Evolutionary conservation across 2,113 vertebrate species (phyloP), one percentile per base, ranked within the genome.

Genomic region (Gasterosteus aculeatus): DNA sequence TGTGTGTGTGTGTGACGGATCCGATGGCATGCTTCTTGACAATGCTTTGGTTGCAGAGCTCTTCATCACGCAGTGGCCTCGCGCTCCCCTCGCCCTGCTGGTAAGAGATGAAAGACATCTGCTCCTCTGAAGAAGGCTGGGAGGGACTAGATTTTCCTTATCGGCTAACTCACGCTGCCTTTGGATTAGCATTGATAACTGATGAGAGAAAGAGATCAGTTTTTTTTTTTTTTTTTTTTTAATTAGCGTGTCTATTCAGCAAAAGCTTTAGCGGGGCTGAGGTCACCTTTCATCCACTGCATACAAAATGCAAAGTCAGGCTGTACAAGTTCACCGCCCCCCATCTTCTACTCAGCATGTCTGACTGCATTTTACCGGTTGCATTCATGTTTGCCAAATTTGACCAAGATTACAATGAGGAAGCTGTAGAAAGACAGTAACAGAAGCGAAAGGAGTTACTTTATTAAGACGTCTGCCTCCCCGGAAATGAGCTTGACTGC

Each of bases 31-130:
- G 18, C 65, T 15, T 51, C 22, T 68, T 77, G 22, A 4, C 44
- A 0, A 1, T 18, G 44, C 49, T 68, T 62, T 31, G 33, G 19
- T 49, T 72, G 14, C 58, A 61, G 51, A 68, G 19, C 16, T 70
- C 65, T 57, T 84, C 67, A 70, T 76, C 53, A 62, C 72, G 68
- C 51, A 10, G 64, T 44, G 63, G 72, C 83, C 74, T 88, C 62
- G 31, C 22, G 1, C 31, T 44, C 42, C 12, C 15, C n/a, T 71
- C 51, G 62, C 72, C 47, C 69, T 10, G n/a, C 60, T 58, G 75
- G 77, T 70, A 74, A 76, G 47, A 72, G 80, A 89, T 76, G 77
- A 88, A 85, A 85, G 75, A 66, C 63, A 5, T 77, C 11, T 44
- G 65, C 75, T 81, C 59, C 38, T 81, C 63, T 80, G 72, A 77